phyloP scores from a whole-genome alignment of 2,888 invertebrate genomes.

The Polydrusus tereticollis region DNA sequence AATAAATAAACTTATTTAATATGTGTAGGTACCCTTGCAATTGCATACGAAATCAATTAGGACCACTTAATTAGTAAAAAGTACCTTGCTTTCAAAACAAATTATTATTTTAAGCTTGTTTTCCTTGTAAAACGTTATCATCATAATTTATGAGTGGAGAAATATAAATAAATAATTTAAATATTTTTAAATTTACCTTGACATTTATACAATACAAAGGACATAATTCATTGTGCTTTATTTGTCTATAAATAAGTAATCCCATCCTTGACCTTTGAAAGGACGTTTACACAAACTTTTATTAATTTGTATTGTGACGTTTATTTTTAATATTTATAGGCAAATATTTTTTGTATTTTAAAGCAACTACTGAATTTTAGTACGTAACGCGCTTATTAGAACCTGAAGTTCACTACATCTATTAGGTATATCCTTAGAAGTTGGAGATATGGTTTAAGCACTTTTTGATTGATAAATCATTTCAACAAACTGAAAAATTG shows the following conservation, averaged over 20 bases:
- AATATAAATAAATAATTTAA: not conserved
- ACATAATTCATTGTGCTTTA: not conserved
- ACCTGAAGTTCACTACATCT: too few relatives aligned
- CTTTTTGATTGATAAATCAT: too few relatives aligned
- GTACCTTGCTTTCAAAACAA: too few relatives aligned
- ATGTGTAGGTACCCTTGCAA: too few relatives aligned
- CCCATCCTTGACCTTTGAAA: slow-evolving; percentile 4
- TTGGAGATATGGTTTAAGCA: too few relatives aligned
- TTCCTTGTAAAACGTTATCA: not conserved
- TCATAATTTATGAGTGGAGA: not conserved
- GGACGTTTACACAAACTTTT: not conserved
- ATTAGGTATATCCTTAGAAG: too few relatives aligned
- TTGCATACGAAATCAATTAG: too few relatives aligned
- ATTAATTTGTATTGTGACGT: not conserved
- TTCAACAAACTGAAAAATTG: too few relatives aligned
- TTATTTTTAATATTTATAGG: not conserved
- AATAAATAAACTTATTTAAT: too few relatives aligned
- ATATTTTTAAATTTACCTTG: not conserved
- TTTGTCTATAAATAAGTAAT: not conserved
- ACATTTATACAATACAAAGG: not conserved
- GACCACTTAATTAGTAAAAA: too few relatives aligned
- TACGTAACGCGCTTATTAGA: too few relatives aligned
- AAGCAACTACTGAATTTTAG: too few relatives aligned
- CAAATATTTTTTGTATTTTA: not conserved
- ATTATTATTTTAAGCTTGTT: not conserved